phyloP scores from a whole-genome alignment of 2,113 vertebrate species.

The Haemorhous mexicanus region DNA sequence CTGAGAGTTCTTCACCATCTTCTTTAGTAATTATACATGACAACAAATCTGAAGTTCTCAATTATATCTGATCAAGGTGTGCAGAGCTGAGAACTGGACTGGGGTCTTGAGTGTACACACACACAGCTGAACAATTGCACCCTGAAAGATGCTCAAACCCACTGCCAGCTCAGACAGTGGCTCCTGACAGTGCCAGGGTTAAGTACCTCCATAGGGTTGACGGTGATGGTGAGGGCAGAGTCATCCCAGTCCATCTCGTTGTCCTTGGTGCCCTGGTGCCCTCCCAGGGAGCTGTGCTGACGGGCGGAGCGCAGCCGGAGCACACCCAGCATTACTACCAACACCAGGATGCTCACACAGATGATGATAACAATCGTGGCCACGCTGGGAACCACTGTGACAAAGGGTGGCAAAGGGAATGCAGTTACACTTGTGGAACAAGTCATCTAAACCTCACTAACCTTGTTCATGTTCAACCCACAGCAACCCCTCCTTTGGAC shows the following conservation, averaged over 20 bases:
- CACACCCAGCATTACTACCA: slow-evolving; percentile 85
- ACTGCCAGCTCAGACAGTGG: background rate
- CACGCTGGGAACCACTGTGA: slow-evolving; percentile 85
- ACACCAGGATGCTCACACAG: slow-evolving; percentile 85
- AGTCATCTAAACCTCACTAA: background rate
- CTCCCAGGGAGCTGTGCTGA: slow-evolving; percentile 76
- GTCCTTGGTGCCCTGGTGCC: slow-evolving; percentile 75
- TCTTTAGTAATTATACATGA: background rate
- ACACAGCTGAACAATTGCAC: background rate
- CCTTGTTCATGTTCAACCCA: background rate
- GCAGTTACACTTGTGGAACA: background rate
- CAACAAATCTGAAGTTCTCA: background rate
- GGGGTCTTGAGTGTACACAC: background rate
- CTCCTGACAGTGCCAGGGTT: background rate
- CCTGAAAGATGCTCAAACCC: background rate
- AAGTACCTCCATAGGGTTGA: slow-evolving; percentile 96
- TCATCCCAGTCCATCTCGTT: slow-evolving; percentile 86
- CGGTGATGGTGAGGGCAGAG: slow-evolving; percentile 89
- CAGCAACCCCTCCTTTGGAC: background rate
- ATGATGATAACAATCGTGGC: slow-evolving; percentile 83
- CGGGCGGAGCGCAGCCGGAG: slow-evolving; percentile 83
- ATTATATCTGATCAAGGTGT: background rate
- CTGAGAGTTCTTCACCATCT: background rate
- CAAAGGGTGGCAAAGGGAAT: background rate
- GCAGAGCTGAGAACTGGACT: background rate